Conservation (phyloP, 2,888 invertebrate species). For the Andrena fulva region DNA sequence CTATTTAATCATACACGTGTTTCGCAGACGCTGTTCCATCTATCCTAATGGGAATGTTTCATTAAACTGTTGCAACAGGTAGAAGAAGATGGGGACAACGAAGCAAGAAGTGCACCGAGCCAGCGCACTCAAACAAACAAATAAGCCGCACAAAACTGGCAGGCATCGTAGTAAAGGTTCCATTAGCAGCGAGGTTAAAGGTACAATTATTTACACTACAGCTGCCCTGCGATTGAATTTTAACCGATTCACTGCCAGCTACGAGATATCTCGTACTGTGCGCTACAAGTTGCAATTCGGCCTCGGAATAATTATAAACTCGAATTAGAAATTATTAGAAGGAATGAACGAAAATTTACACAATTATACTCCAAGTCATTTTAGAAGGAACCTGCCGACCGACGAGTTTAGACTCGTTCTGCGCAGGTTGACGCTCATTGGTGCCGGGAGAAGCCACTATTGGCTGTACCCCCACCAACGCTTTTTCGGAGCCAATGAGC, state of each 20-base stretch:
- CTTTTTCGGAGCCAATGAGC: too few species aligned
- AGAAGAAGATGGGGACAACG: constrained; percentile 64
- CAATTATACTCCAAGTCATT: too few species aligned
- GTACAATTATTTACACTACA: constrained; percentile 85
- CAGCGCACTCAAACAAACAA: constrained; percentile 95
- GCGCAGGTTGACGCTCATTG: too few species aligned
- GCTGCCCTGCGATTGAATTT: neutral
- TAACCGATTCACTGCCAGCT: neutral
- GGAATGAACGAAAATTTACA: too few species aligned
- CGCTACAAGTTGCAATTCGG: too few species aligned
- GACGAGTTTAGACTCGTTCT: too few species aligned
- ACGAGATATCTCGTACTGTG: too few species aligned
- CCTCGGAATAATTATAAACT: too few species aligned
- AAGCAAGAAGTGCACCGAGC: constrained; percentile 89
- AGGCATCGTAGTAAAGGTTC: constrained; percentile 96
- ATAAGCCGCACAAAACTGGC: constrained; percentile 97
- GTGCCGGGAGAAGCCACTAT: too few species aligned
- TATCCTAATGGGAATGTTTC: neutral
- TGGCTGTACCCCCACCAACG: too few species aligned
- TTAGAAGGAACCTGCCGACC: too few species aligned
- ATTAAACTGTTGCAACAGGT: constrained; percentile 13
- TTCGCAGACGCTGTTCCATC: neutral
- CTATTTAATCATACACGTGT: constrained; percentile 28
- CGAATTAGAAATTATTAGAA: too few species aligned
- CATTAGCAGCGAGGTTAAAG: constrained; percentile 91